Evolutionary conservation across 2,888 invertebrate genomes (phyloP), one percentile per base, ranked within the genome.

Genomic region (Lepidochrysops patricia): DNA sequence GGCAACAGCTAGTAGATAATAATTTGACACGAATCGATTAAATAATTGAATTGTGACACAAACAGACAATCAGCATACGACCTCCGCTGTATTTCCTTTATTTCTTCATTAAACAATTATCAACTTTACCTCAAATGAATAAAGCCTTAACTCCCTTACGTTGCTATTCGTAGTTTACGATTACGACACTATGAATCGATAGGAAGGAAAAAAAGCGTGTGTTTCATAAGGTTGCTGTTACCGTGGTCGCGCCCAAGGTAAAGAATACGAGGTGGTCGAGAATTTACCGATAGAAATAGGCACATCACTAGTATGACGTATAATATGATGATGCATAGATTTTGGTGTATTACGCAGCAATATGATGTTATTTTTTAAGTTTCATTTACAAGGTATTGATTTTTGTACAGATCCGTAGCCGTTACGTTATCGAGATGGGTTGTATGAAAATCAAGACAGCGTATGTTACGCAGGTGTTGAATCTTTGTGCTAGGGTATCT

Each of bases 31-130:
- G 52, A 26, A 27, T 52, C 52, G 7, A 26, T 13, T 26, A 52
- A 27, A 52, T 54, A 32, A 54, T 32, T 54, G 32, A 32, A 54
- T 29, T 54, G 29, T 50, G 50, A 50, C 50, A 58, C 58, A 58
- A 58, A 58, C 23, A 50, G 34, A 34, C 34, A 66, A 65, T 66
- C 65, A 66, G 60, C 63, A 65, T 62, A 68, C 66, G 66, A 65
- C 68, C 67, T 68, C 68, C 66, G 61, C 59, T 60, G 64, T 65
- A 66, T 68, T 68, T 68, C 68, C 68, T 68, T 60, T 64, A 66
- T 66, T 23, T 48, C 56, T 54, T 19, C 25, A 25, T 13, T 50
- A 27, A 61, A 26, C 37, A 23, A 63, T 62, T 63, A 27, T 57
- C 35, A 60, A 60, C 67, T 63, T 54, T 63, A 65, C 27, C 4